Evolutionary conservation across 2,797 vertebrate species (phyloP).

Genomic region (Pseudopleuronectes americanus): DNA sequence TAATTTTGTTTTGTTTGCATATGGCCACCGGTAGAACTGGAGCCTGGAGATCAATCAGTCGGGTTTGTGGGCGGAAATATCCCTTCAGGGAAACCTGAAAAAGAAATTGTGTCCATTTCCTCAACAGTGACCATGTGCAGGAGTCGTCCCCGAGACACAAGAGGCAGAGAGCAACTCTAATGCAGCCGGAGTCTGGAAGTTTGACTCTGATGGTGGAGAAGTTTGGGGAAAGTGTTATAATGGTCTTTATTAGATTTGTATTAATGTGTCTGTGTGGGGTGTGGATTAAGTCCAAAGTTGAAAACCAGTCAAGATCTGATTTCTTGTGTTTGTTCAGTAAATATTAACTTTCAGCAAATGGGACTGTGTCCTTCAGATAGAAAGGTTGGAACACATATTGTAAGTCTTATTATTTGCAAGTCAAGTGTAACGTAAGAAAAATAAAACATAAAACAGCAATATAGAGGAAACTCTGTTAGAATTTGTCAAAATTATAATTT

Average conservation of each 20-base stretch:
- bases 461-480: no score
- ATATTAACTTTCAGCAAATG: not conserved
- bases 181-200: not conserved
- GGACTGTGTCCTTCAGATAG: not conserved
- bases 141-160: constrained; percentile 5
- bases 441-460: no score
- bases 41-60: constrained; percentile 34
- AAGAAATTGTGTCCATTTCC: constrained; percentile 22
- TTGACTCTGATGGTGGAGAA: not conserved
- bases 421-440: no score
- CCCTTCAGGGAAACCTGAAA: constrained; percentile 28
- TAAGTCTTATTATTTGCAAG: no score
- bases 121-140: constrained; percentile 15
- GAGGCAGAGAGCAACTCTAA: not conserved
- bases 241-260: no score
- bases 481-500: no score
- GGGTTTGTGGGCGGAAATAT: constrained; percentile 32
- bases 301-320: not conserved
- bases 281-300: not conserved
- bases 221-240: no score
- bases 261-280: no score
- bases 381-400: not conserved
- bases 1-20: constrained; percentile 25
- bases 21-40: constrained; percentile 1
- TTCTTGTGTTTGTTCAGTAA: not conserved